Evolutionary conservation across 2,888 invertebrate species (phyloP), one percentile per base, ranked within the genome.

Genomic region (Argynnis bischoffii): DNA sequence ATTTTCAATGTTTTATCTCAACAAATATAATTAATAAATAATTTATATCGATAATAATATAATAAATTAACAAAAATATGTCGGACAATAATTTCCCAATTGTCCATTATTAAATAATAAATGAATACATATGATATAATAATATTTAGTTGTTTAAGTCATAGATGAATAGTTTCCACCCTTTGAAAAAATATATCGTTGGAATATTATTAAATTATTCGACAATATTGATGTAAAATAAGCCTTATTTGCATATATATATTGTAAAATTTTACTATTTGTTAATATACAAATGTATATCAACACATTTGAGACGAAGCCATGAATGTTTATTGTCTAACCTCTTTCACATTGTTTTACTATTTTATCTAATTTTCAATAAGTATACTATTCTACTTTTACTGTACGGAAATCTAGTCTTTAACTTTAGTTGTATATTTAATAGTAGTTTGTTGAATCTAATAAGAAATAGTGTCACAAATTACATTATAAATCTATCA

Each of bases 161-260:
- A n/a, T 21, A 21, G 21, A 57, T 15, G 6, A 21, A 15, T 47
- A 26, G 26, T 47, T 21, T 57, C 21, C 8, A 21, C 21, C 11
- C 15, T 6, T 18, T 48, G 26, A 26, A 47, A 57, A 46, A 57
- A 53, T 53, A 13, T 8, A 26, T 26, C 46, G 47, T 21, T 15
- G n/a, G 46, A 47, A 46, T 46, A 56, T 15, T 14, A n/a, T 47
- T 8, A 18, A n/a, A 47, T 47, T 14, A n/a, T 59, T 48, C 11
- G 48, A 59, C 59, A 59, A 59, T 59, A 59, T 59, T 48, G 13
- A n/a, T n/a, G 13, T 59, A 48, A 59, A 47, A 26, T 48, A 16
- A 47, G 26, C 4, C n/a, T 47, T 59, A 59, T 59, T 48, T 47
- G 8, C 35, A 41, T 41, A 47, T 26, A 26, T 48, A 59, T 18